A percentile compares a stretch with the other conserved stretches of the same genome.
Conservation (phyloP, 2,888 invertebrate species). For the Diadromus collaris region DNA sequence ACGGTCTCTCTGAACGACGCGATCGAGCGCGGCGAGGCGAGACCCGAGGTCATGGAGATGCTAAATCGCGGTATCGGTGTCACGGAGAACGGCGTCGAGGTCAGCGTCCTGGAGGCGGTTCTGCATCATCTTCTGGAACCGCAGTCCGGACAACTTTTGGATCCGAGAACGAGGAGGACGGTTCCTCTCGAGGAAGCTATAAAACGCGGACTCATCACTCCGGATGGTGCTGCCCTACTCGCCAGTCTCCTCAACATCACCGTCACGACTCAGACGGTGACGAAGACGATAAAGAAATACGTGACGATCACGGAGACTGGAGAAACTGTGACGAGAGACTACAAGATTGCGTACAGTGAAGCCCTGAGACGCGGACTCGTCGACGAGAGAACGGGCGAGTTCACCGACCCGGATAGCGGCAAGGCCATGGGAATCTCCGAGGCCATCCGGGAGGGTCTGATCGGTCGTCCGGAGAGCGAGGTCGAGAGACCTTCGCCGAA, state of each 20-base stretch:
- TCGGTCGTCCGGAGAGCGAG: slow-evolving; percentile 78
- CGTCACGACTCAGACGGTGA: slow-evolving; percentile 93
- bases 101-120: slow-evolving; percentile 94
- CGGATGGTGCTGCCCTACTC: slow-evolving; percentile 92
- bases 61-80: slow-evolving; percentile 92
- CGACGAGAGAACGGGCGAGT: slow-evolving; percentile 89
- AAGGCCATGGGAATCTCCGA: slow-evolving; percentile 88
- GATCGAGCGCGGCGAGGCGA: slow-evolving; percentile 88
- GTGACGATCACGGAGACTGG: slow-evolving; percentile 89
- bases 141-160: slow-evolving; percentile 91
- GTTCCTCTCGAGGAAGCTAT: slow-evolving; percentile 93
- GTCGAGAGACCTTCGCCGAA: slow-evolving; percentile 64
- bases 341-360: slow-evolving; percentile 88
- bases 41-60: slow-evolving; percentile 94
- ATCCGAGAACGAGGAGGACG: slow-evolving; percentile 86
- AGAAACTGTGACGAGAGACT: slow-evolving; percentile 80
- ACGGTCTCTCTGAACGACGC: slow-evolving; percentile 91
- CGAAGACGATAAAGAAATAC: slow-evolving; percentile 91
- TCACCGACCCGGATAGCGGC: slow-evolving; percentile 88
- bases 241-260: slow-evolving; percentile 94
- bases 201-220: slow-evolving; percentile 90
- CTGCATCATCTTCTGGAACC: slow-evolving; percentile 93
- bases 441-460: slow-evolving; percentile 88
- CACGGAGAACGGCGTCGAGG: slow-evolving; percentile 87
- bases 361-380: slow-evolving; percentile 90